A percentile compares a stretch with the other conserved stretches of the same genome.
Evolutionary conservation across 2,113 vertebrate species (phyloP).

Genomic region (Sphaerodactylus townsendi): DNA sequence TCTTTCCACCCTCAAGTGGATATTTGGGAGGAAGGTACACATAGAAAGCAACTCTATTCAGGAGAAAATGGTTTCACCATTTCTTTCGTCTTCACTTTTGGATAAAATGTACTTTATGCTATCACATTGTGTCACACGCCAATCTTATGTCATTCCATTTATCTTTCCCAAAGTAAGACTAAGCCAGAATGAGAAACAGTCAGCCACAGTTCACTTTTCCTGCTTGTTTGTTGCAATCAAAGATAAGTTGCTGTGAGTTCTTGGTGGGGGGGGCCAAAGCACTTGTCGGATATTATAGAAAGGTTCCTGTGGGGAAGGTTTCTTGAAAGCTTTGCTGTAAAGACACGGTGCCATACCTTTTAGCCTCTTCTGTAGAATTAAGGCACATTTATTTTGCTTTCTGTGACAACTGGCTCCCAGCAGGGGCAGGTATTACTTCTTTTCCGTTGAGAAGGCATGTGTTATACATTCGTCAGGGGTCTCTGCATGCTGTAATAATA

Average conservation of each 20-base stretch:
- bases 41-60: too few species aligned
- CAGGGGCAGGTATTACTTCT: constrained; percentile 23
- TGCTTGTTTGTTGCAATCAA: constrained; percentile 20
- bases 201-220: constrained; percentile 36
- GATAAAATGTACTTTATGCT: constrained; percentile 9
- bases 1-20: too few species aligned
- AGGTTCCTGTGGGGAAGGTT: constrained; percentile 40
- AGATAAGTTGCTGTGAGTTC: constrained; percentile 46
- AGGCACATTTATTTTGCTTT: constrained; percentile 42
- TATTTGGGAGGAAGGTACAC: too few species aligned
- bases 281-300: constrained; percentile 51
- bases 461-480: constrained; percentile 24
- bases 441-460: constrained; percentile 13
- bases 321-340: constrained; percentile 48
- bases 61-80: background rate
- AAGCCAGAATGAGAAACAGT: constrained; percentile 11
- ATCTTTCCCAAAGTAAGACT: constrained; percentile 18
- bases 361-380: constrained; percentile 52
- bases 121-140: constrained; percentile 17
- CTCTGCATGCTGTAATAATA: constrained; percentile 41
- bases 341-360: constrained; percentile 45
- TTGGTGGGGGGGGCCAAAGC: constrained; percentile 21
- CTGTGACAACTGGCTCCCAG: constrained; percentile 29
- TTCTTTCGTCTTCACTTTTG: background rate
- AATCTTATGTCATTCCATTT: background rate